Evolutionary conservation across 2,797 vertebrate genomes (phyloP).

Genomic region (Sitta carolinensis): DNA sequence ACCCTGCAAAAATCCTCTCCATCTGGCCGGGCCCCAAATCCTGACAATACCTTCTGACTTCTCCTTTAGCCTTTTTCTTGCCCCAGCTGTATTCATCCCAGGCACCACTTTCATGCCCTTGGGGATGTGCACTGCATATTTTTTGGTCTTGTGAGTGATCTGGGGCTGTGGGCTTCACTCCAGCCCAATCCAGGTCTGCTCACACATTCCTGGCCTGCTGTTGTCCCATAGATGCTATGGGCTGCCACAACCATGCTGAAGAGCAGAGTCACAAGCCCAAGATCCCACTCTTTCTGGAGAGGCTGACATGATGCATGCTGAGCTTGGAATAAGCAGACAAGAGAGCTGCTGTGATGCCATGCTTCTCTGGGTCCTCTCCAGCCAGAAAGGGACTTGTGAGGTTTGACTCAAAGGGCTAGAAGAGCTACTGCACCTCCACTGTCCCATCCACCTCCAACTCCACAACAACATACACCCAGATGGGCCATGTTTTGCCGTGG

Average conservation of each 20-base stretch:
- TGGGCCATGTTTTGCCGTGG: neutral
- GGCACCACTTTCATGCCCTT: neutral
- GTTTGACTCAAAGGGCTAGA: neutral
- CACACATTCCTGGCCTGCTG: fast-evolving
- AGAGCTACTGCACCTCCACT: neutral
- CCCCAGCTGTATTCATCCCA: fast-evolving
- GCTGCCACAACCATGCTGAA: neutral
- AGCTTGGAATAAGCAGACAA: neutral
- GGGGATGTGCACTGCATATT: fast-evolving
- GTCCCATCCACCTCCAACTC: neutral
- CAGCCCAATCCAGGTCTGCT: neutral
- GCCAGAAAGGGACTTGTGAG: neutral
- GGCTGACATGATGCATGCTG: neutral
- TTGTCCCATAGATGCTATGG: neutral
- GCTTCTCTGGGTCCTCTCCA: neutral
- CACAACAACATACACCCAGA: fast-evolving
- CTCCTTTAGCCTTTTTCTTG: neutral
- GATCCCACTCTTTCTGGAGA: neutral
- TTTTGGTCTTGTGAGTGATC: neutral
- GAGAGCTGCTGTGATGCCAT: neutral
- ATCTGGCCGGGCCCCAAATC: too few relatives aligned
- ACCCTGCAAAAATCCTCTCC: too few relatives aligned
- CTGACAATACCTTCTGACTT: fast-evolving
- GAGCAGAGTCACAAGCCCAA: neutral
- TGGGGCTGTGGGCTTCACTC: fast-evolving